Percentiles rank a stretch among this genome's conserved stretches.
Evolutionary conservation across 2,113 vertebrate species (phyloP).

Genomic region (Pachypanchax playfairii): DNA sequence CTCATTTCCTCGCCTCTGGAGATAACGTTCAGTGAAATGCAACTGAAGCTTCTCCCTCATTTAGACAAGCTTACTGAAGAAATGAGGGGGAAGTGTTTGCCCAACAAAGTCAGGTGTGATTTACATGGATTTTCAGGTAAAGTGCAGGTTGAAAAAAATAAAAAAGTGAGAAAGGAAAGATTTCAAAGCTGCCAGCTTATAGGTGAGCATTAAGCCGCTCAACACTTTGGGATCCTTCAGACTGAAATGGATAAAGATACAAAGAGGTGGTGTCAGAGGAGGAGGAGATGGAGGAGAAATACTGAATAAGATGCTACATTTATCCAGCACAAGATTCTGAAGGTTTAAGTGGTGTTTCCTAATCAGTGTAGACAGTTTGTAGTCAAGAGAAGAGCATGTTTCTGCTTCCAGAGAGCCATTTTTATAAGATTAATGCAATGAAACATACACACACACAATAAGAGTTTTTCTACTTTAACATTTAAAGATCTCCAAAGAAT

Average conservation of each 20-base stretch:
- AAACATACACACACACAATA: too few relatives aligned
- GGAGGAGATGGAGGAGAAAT: slow-evolving; percentile 9
- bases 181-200: slow-evolving; percentile 70
- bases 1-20: slow-evolving; percentile 23
- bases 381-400: not conserved
- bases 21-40: slow-evolving; percentile 23
- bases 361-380: not conserved
- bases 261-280: slow-evolving; percentile 59
- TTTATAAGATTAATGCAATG: too few relatives aligned
- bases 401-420: too few relatives aligned
- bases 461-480: too few relatives aligned
- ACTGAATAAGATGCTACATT: slow-evolving; percentile 45
- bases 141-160: slow-evolving; percentile 39
- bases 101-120: slow-evolving; percentile 76
- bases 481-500: too few relatives aligned
- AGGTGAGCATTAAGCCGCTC: slow-evolving; percentile 65
- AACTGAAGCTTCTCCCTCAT: slow-evolving; percentile 10
- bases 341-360: slow-evolving; percentile 1
- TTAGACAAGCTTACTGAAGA: slow-evolving; percentile 1
- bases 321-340: slow-evolving; percentile 5
- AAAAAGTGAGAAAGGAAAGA: slow-evolving; percentile 30
- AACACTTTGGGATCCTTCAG: slow-evolving; percentile 65
- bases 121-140: slow-evolving; percentile 76
- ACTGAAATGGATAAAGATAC: slow-evolving; percentile 71
- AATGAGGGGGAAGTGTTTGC: slow-evolving; percentile 51